Evolutionary conservation across 2,888 invertebrate species (phyloP).

Genomic region (Acrobeloides nanus): DNA sequence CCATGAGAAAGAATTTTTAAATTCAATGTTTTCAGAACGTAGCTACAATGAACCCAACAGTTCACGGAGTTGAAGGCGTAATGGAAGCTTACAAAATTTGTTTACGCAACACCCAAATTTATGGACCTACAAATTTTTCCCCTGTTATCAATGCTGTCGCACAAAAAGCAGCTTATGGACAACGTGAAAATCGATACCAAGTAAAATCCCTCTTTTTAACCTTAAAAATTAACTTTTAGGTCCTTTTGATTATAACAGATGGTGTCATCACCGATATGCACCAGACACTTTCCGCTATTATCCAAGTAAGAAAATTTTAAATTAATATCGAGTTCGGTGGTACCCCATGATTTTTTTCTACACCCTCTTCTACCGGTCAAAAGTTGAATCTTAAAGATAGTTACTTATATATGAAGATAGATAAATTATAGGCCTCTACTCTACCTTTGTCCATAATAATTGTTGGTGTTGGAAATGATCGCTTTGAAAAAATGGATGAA

Average conservation of each 20-base stretch:
- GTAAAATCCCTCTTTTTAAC: too few relatives aligned
- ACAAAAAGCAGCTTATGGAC: conserved; percentile 36
- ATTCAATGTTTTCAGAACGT: too few relatives aligned
- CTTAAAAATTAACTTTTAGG: conserved; percentile 34
- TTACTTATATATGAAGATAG: too few relatives aligned
- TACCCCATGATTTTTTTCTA: too few relatives aligned
- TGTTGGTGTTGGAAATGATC: conserved; percentile 63
- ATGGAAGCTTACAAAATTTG: conserved; percentile 59
- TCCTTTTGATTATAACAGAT: conserved; percentile 60
- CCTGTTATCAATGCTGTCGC: conserved; percentile 61
- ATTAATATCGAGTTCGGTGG: too few relatives aligned
- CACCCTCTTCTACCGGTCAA: too few relatives aligned
- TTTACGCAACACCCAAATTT: conserved; percentile 58
- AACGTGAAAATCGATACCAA: conserved; percentile 38
- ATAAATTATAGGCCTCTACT: conserved; percentile 59
- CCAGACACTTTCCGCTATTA: conserved; percentile 57
- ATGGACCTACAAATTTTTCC: conserved; percentile 63
- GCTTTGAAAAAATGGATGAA: conserved; percentile 63
- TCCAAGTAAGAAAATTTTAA: too few relatives aligned
- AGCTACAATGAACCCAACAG: too few relatives aligned
- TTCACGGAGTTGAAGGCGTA: conserved; percentile 57
- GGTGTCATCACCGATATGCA: conserved; percentile 62
- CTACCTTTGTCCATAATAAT: conserved; percentile 64
- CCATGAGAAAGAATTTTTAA: too few relatives aligned
- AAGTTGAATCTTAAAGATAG: too few relatives aligned